These are phyloP conservation scores for Hormaphis cornu DNA, from an alignment of 1,140 invertebrate species.

Conservation along the genomic window DNA sequence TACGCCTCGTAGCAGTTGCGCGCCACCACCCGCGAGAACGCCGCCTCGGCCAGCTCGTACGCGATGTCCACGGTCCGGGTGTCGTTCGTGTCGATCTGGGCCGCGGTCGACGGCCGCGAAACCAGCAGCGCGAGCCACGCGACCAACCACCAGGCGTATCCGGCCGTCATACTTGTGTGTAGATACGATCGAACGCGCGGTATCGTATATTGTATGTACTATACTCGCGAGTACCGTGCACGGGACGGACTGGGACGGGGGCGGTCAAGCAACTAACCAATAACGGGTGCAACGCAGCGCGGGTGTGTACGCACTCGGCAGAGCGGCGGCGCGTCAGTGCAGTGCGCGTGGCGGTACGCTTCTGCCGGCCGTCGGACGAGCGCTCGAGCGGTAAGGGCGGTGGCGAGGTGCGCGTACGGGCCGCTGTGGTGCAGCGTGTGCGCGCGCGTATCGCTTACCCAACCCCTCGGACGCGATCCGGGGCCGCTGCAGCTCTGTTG, in stretches of 20 bases:
- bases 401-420: too few species aligned
- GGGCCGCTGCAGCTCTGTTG: neutral
- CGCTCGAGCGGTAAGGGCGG: too few species aligned
- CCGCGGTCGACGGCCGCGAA: neutral
- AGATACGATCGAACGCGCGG: too few species aligned
- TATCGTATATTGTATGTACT: too few species aligned
- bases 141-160: neutral
- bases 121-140: neutral
- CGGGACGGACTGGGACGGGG: too few species aligned
- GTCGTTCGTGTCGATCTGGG: too few species aligned
- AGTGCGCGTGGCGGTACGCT: neutral
- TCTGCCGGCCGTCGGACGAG: neutral
- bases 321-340: neutral
- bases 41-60: constrained; percentile 4
- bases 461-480: neutral
- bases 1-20: constrained; percentile 14
- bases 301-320: neutral
- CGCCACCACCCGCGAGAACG: neutral
- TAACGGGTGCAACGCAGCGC: too few species aligned
- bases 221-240: too few species aligned
- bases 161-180: neutral
- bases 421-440: too few species aligned
- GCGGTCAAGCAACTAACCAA: too few species aligned
- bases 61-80: neutral
- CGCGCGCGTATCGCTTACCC: neutral